Percentiles rank a stretch among this genome's conserved stretches.
Evolutionary conservation across 2,113 vertebrate species (phyloP).

Genomic region (Ranitomeya variabilis): DNA sequence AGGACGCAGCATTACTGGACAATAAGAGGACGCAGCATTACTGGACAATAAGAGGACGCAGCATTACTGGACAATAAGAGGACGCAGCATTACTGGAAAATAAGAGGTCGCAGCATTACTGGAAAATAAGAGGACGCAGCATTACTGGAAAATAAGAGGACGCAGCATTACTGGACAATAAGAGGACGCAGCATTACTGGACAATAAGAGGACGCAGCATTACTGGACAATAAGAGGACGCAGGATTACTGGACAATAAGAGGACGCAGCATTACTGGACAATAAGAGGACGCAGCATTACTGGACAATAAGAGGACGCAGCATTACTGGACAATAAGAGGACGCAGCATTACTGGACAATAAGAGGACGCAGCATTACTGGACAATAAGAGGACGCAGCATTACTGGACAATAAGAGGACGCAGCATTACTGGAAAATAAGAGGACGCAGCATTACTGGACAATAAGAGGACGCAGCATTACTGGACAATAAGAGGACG

Average conservation of each 20-base stretch:
- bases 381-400: slow-evolving; percentile 42
- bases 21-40: slow-evolving; percentile 54
- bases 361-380: slow-evolving; percentile 67
- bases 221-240: slow-evolving; percentile 12
- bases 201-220: slow-evolving; percentile 30
- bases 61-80: slow-evolving; percentile 68
- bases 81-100: slow-evolving; percentile 67
- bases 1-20: slow-evolving; percentile 67
- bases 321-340: slow-evolving; percentile 68
- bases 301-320: slow-evolving; percentile 66
- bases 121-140: slow-evolving; percentile 43
- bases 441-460: slow-evolving; percentile 67
- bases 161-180: slow-evolving; percentile 68
- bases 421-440: slow-evolving; percentile 68
- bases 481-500: slow-evolving; percentile 12
- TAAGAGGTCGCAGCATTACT: slow-evolving; percentile 67
- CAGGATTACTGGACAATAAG: slow-evolving; percentile 68
- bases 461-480: slow-evolving; percentile 30
- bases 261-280: slow-evolving; percentile 67
- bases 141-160: slow-evolving; percentile 68
- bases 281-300: slow-evolving; percentile 54
- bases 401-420: slow-evolving; percentile 68
- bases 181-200: slow-evolving; percentile 67
- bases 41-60: slow-evolving; percentile 66
- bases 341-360: slow-evolving; percentile 67